Evolutionary conservation across 2,888 invertebrate species (phyloP).

Genomic region (Drosophila percnosoma): DNA sequence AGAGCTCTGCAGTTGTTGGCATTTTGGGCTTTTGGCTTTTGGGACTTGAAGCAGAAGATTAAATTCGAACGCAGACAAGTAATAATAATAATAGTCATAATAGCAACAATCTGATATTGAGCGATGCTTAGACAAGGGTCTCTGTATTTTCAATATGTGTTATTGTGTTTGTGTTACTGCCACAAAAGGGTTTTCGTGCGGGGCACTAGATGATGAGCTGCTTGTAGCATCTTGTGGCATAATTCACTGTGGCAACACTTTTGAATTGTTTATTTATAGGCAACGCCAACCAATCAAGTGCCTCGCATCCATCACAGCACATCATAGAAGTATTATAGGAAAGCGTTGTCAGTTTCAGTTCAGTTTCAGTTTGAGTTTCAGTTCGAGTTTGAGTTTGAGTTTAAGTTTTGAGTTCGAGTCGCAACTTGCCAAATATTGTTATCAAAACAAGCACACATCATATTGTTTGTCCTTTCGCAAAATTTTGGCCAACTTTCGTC

Average conservation of each 20-base stretch:
- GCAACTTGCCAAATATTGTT: constrained; percentile 38
- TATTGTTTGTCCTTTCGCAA: constrained; percentile 37
- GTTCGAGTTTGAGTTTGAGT: constrained; percentile 26
- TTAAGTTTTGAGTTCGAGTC: constrained; percentile 23
- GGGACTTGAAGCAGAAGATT: not conserved
- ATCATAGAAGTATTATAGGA: not conserved
- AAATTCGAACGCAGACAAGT: not conserved
- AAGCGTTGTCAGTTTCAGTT: constrained; percentile 17
- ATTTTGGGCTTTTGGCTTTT: not conserved
- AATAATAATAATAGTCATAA: constrained; percentile 10
- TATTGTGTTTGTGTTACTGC: not conserved
- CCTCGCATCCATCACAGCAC: not conserved
- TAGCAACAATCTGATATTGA: constrained; percentile 5
- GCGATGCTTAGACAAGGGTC: constrained; percentile 8
- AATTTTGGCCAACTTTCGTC: constrained; percentile 29
- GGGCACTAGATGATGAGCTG: not conserved
- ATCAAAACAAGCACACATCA: constrained; percentile 39
- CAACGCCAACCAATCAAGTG: constrained; percentile 20
- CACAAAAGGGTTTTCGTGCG: constrained; percentile 5
- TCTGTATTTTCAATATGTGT: not conserved
- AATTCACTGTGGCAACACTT: constrained; percentile 33
- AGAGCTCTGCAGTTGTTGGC: not conserved
- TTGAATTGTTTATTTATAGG: constrained; percentile 45
- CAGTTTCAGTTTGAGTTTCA: constrained; percentile 6
- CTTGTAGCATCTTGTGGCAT: constrained; percentile 5